Base-by-base conservation (phyloP, 2,113 vertebrate genomes). In the Pygathrix nemaeus region DNA sequence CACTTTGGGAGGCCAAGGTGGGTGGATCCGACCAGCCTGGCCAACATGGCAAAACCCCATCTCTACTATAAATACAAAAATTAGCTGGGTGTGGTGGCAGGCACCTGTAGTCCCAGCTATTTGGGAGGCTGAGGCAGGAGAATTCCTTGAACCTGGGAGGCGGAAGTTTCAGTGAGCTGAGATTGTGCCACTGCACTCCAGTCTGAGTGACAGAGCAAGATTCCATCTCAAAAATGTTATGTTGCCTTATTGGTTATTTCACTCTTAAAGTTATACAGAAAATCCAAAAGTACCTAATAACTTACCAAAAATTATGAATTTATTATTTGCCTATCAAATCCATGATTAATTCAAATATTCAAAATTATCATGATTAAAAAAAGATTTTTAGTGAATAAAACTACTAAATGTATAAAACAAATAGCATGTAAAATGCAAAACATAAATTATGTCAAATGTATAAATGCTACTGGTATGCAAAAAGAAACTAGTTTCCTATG, bases 351-450 rank as follows among this genome's bases (percentile, higher is more conserved):
- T 20, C 25, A 96, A 96, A 6, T 78, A 59, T 86, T 90, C 30
- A 88, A 79, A 90, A 92, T 86, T 20, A 23, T 4, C 27, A 12
- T 40, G 27, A 70, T 57, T 18, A 8, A 12, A 81, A 73, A 90
- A 73, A 85, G 4, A 25, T 64, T 5, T 43, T 72, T 80, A 80
- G 45, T 12, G 25, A 61, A 55, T n/a, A 80, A 91, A 97, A 55
- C 50, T 64, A 89, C 61, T 93, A 86, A 91, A 80, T 43, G 27
- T 55, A 82, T 89, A 78, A 87, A 92, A 93, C 45, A 75, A 68
- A 40, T 13, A 93, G 25, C 64, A 88, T 85, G 13, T 76, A 88
- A 96, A 70, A 72, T 50, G 50, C 4, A n/a, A 78, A 94, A 90
- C 35, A 79, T 78, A 82, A 61, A 66, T 78, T 61, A 61, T 81